Conservation (phyloP, 2,113 vertebrate species). For the Nesoenas mayeri region DNA sequence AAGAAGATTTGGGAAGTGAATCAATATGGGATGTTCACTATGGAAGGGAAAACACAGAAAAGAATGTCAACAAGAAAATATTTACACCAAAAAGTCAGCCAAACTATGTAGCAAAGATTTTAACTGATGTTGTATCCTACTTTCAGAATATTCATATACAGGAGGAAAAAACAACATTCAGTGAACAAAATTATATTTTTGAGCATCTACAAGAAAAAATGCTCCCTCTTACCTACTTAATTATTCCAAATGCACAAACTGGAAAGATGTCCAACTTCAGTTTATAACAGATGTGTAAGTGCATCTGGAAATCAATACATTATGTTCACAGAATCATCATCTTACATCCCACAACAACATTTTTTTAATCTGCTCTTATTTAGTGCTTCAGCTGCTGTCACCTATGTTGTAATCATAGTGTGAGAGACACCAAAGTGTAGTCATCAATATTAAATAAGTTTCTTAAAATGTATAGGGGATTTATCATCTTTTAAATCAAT, state of each 20-base stretch:
- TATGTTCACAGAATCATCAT: not conserved
- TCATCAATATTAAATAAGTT: not conserved
- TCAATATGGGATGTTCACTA: not conserved
- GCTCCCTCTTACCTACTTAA: not conserved
- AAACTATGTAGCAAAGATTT: not conserved
- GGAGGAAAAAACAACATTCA: not conserved
- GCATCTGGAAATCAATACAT: not conserved
- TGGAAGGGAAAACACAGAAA: not conserved
- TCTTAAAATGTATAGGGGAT: not conserved
- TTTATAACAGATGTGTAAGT: not conserved
- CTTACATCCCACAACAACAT: not conserved
- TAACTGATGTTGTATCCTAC: not conserved
- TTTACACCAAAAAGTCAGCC: not conserved
- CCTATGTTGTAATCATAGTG: not conserved
- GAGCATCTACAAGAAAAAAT: not conserved
- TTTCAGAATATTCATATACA: not conserved
- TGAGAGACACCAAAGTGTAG: not conserved
- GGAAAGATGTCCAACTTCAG: not conserved
- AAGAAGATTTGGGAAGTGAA: not conserved
- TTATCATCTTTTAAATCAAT: not conserved
- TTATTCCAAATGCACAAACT: not conserved
- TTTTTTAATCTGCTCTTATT: not conserved
- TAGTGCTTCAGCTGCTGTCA: not conserved
- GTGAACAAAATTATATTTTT: not conserved
- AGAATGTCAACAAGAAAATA: not conserved